Evolutionary conservation across 2,797 vertebrate genomes (phyloP).

Genomic region (Aeoliscus strigatus): DNA sequence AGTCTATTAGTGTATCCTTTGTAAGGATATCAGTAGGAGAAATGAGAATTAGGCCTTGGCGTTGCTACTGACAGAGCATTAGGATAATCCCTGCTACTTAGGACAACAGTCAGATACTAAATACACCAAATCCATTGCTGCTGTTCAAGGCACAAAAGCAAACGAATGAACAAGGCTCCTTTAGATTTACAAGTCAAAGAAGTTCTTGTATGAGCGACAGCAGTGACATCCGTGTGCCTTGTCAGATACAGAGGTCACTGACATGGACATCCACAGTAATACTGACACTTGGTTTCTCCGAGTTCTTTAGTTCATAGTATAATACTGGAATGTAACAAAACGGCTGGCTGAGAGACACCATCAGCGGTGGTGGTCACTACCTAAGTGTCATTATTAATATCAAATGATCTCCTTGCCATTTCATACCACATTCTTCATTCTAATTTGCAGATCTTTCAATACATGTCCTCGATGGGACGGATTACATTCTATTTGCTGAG

Average conservation of each 20-base stretch:
- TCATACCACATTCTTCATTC: slow-evolving; percentile 16
- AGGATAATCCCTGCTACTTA: slow-evolving; percentile 72
- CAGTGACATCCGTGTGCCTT: slow-evolving; percentile 24
- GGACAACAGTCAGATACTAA: slow-evolving; percentile 69
- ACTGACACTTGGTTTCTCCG: too few relatives aligned
- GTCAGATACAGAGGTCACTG: slow-evolving; percentile 30
- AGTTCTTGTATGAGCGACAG: slow-evolving; percentile 63
- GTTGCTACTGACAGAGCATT: slow-evolving; percentile 62
- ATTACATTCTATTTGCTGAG: slow-evolving; percentile 20
- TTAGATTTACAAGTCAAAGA: slow-evolving; percentile 50
- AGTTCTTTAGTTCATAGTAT: slow-evolving; percentile 50
- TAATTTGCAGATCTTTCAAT: slow-evolving; percentile 34
- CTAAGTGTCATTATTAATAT: slow-evolving; percentile 10
- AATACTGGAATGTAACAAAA: slow-evolving; percentile 21
- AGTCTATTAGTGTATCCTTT: slow-evolving; percentile 56
- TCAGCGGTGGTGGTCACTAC: not conserved
- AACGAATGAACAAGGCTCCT: slow-evolving; percentile 60
- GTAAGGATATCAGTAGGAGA: slow-evolving; percentile 62
- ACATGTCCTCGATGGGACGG: slow-evolving; percentile 6
- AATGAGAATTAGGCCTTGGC: slow-evolving; percentile 51
- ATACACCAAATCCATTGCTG: slow-evolving; percentile 61
- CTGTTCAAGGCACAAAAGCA: slow-evolving; percentile 47
- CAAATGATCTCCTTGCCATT: slow-evolving; percentile 12
- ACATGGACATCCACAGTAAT: too few relatives aligned
- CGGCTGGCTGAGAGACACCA: not conserved